Base-by-base conservation (phyloP, 2,113 vertebrate genomes). In the Ailuropoda melanoleuca region DNA sequence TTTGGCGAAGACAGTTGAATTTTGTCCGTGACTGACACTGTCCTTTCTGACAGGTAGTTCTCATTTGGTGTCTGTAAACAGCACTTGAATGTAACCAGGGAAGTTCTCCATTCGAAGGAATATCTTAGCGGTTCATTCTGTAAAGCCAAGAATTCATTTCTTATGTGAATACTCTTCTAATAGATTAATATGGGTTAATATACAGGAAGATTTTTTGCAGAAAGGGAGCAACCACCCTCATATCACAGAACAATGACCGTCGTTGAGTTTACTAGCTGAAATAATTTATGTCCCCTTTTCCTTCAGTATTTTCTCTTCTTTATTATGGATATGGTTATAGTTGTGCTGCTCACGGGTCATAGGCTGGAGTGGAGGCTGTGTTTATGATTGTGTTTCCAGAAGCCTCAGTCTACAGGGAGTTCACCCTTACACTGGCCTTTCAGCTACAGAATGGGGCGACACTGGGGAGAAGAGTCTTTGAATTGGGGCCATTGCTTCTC, bases 331-430 rank as follows among this genome's bases (percentile, higher is more conserved):
- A 11, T 37, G 43, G 62, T 77, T 72, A 26, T 10, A 46, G n/a
- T 19, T 90, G 62, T 86, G 83, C 34, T 88, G 43, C 46, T 94
- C 34, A 15, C 7, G 18, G 94, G 37, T 55, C 48, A 56, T 1
- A 77, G 62, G 23, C 68, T 46, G 29, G 46, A 13, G 21, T 62
- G 53, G 81, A 83, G 88, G 72, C 55, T 83, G 15, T 48, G 39
- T 75, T 86, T 89, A 37, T 43, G 53, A 53, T 26, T 70, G 55
- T 24, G 62, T 93, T 97, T 97, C 84, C 56, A 90, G 93, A 86
- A 72, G 53, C 83, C 58, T 91, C 21, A 4, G 34, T 88, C 83
- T 60, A 4, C 15, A 15, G 48, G 68, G 68, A 77, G 56, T 81
- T 94, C 37, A 7, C 9, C 12, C 21, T 90, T 26, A 24, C 6